These are phyloP conservation scores for Caenorhabditis sinica DNA, from an alignment of 2,888 invertebrate genomes.

Conservation along the genomic window DNA sequence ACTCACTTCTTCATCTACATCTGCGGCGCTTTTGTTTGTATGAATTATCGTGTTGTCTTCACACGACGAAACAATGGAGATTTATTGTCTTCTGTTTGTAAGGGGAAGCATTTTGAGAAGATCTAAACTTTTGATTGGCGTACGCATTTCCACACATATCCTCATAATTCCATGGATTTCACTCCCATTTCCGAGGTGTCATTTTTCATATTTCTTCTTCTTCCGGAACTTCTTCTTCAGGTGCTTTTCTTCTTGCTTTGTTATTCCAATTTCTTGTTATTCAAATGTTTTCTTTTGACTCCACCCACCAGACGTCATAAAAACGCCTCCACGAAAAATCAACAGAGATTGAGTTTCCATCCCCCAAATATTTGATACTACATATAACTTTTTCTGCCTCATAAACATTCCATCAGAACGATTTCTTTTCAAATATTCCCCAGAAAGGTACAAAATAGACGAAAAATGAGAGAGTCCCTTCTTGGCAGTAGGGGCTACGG, in stretches of 20 bases:
- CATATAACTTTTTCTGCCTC: constrained; percentile 13
- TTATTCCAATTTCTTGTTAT: constrained; percentile 31
- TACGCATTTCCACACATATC: constrained; percentile 48
- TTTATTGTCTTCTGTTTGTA: constrained; percentile 33
- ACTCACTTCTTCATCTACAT: constrained; percentile 11
- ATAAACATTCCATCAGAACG: constrained; percentile 17
- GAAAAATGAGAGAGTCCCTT: not conserved
- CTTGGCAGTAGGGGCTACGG: not conserved
- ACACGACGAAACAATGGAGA: constrained; percentile 55
- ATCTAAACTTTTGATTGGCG: constrained; percentile 36
- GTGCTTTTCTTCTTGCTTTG: not conserved
- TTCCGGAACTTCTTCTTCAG: constrained; percentile 23
- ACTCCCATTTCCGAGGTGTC: constrained; percentile 1
- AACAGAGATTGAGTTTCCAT: constrained; percentile 24
- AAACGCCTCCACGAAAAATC: constrained; percentile 15
- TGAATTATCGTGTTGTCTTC: constrained; percentile 55
- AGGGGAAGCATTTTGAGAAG: constrained; percentile 29
- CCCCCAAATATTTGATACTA: constrained; percentile 20
- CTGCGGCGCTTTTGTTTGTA: constrained; percentile 57
- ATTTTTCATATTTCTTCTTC: constrained; percentile 6
- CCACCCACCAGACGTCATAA: constrained; percentile 3
- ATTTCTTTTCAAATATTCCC: not conserved
- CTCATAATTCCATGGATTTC: constrained; percentile 49
- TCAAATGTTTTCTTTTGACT: not conserved
- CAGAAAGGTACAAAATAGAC: not conserved